Evolutionary conservation across 1,140 invertebrate genomes (phyloP).

Genomic region (Calephelis virginiensis): DNA sequence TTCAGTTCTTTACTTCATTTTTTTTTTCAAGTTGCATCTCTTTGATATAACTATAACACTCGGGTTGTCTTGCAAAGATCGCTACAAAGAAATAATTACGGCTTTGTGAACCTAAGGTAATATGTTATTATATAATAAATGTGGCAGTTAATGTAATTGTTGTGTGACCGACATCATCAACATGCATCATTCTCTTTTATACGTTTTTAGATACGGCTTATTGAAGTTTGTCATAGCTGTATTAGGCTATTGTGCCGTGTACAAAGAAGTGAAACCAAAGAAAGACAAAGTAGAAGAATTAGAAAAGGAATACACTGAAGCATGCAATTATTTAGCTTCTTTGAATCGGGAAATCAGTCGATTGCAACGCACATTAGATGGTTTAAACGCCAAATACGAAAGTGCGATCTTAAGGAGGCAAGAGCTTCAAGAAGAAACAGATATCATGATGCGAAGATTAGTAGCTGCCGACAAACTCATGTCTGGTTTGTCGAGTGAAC

Average conservation of each 20-base stretch:
- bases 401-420: constrained; percentile 86
- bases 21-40: no score
- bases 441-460: constrained; percentile 88
- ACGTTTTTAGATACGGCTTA: constrained; percentile 80
- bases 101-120: no score
- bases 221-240: constrained; percentile 92
- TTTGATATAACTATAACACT: no score
- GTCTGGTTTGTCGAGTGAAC: constrained; percentile 88
- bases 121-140: no score
- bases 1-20: no score
- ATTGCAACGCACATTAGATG: constrained; percentile 84
- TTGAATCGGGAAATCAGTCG: constrained; percentile 87
- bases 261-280: constrained; percentile 92
- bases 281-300: constrained; percentile 88
- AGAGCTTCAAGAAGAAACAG: constrained; percentile 90
- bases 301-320: constrained; percentile 81
- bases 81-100: no score
- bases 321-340: constrained; percentile 81
- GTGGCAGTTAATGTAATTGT: no score
- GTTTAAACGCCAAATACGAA: constrained; percentile 87
- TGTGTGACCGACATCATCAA: background rate
- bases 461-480: constrained; percentile 92
- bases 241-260: constrained; percentile 91
- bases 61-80: no score
- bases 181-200: background rate